Conservation (phyloP, 2,888 invertebrate species). For the Drosophila paramelanica region DNA sequence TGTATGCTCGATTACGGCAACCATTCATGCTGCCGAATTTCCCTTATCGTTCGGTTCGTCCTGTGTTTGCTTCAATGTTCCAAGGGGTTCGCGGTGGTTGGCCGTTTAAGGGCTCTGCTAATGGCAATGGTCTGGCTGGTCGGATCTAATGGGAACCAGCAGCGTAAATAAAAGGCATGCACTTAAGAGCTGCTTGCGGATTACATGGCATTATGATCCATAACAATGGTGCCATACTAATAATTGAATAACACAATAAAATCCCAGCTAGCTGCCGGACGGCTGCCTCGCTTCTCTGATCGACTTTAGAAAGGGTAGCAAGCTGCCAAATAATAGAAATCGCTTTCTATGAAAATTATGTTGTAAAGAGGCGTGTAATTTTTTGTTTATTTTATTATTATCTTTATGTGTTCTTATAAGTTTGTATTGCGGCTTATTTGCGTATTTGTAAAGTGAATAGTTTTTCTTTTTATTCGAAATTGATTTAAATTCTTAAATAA, state of each 20-base stretch:
- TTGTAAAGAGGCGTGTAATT: conserved; percentile 1
- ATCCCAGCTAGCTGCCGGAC: conserved; percentile 25
- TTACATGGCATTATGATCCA: conserved; percentile 75
- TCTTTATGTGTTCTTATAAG: background rate
- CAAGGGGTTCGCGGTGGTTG: conserved; percentile 59
- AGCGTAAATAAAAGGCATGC: conserved; percentile 77
- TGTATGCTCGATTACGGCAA: conserved; percentile 51
- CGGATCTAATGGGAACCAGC: conserved; percentile 67
- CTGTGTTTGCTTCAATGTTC: conserved; percentile 26
- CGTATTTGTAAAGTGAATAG: background rate
- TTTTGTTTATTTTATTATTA: conserved; percentile 4
- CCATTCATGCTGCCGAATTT: conserved; percentile 60
- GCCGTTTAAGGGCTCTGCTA: conserved; percentile 54
- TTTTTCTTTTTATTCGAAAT: too few relatives aligned
- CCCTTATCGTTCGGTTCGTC: conserved; percentile 18
- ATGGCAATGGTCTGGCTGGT: conserved; percentile 53
- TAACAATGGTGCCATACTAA: conserved; percentile 66
- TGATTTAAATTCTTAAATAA: too few relatives aligned
- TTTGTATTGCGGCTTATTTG: background rate
- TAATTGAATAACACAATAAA: conserved; percentile 79
- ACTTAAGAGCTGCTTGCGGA: conserved; percentile 73
- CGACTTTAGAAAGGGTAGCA: conserved; percentile 9
- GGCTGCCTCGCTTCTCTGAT: conserved; percentile 6
- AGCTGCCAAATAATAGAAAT: conserved; percentile 17
- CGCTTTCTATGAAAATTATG: conserved; percentile 1